phyloP scores from a whole-genome alignment of 2,113 vertebrate genomes.

The Nerophis ophidion region DNA sequence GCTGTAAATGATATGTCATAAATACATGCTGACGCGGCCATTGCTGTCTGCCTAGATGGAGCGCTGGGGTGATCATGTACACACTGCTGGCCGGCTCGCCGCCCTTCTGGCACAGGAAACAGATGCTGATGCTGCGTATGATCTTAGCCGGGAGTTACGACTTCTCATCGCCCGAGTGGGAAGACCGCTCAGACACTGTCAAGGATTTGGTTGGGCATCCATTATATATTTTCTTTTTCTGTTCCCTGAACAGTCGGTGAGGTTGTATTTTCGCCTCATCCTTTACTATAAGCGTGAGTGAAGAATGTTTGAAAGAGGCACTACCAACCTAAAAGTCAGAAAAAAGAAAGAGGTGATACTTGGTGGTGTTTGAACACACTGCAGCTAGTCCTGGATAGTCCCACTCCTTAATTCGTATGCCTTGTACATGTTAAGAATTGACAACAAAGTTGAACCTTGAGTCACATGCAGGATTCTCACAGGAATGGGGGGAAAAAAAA shows the following conservation, averaged over 20 bases:
- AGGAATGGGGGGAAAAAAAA: too few species aligned
- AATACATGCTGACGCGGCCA: not conserved
- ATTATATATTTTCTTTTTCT: not conserved
- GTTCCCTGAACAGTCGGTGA: not conserved
- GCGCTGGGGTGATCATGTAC: conserved; percentile 95
- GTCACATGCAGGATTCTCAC: too few species aligned
- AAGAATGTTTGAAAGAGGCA: too few species aligned
- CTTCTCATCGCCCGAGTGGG: conserved; percentile 90
- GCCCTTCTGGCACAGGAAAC: conserved; percentile 97
- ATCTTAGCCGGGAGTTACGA: conserved; percentile 86
- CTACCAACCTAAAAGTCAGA: too few species aligned
- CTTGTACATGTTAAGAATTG: too few species aligned
- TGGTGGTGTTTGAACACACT: too few species aligned
- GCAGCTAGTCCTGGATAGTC: too few species aligned
- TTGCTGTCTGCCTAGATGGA: conserved; percentile 78
- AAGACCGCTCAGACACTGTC: conserved; percentile 90
- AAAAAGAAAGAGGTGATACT: too few species aligned
- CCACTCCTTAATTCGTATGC: too few species aligned
- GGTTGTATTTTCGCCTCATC: too few species aligned
- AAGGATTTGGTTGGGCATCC: conserved; percentile 83
- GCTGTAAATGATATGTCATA: not conserved
- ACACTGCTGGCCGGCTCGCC: conserved; percentile 93
- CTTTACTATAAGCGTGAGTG: too few species aligned
- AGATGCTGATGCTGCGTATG: conserved; percentile 97
- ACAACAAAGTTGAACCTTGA: too few species aligned